Percentiles rank a stretch among this genome's conserved stretches.
Conservation (phyloP, 2,888 invertebrate genomes). For the Serripes groenlandicus region DNA sequence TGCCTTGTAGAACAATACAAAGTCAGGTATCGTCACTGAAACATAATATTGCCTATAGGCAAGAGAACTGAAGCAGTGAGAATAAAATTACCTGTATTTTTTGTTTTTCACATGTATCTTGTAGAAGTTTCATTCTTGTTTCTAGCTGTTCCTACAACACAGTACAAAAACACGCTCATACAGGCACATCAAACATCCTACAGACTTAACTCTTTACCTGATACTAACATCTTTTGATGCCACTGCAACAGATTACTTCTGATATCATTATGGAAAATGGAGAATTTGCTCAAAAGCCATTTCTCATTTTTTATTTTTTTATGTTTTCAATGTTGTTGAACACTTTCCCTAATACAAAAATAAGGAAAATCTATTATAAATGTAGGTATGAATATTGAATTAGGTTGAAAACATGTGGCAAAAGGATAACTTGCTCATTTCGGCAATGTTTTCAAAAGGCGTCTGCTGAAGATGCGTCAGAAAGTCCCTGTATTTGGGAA, state of each 20-base stretch:
- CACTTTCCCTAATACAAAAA: no score
- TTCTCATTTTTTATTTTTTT: no score
- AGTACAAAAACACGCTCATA: conserved; percentile 1
- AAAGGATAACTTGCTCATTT: neutral
- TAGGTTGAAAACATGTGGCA: neutral
- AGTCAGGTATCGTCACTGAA: no score
- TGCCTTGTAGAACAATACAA: no score
- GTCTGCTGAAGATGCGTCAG: neutral
- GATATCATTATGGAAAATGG: neutral
- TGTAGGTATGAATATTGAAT: no score
- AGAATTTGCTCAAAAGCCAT: neutral
- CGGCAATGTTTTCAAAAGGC: neutral
- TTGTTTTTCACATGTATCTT: conserved; percentile 80
- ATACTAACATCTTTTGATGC: neutral
- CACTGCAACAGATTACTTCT: neutral
- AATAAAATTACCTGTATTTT: conserved; percentile 77
- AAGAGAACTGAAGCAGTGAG: no score
- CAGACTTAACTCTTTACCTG: neutral
- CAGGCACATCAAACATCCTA: neutral
- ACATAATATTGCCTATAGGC: no score
- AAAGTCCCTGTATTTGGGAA: neutral
- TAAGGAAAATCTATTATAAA: no score
- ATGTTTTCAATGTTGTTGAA: no score
- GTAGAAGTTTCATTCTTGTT: conserved; percentile 78
- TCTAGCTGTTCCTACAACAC: conserved; percentile 81